Percentiles rank a stretch among this genome's conserved stretches.
Conservation (phyloP, 1,140 invertebrate genomes). For the Lordiphosa clarofinis region DNA sequence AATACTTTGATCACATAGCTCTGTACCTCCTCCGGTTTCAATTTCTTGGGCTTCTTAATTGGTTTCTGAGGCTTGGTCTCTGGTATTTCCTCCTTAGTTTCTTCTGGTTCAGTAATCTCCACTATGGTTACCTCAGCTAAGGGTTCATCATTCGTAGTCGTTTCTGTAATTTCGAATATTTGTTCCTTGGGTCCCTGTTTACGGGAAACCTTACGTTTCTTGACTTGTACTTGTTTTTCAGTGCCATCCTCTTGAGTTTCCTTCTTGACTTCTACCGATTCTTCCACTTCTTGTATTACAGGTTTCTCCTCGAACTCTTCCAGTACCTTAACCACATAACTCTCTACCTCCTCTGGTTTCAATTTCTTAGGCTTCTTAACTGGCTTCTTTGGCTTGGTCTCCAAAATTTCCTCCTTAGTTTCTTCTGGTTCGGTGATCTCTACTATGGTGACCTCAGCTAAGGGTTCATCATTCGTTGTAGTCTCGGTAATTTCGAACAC, state of each 20-base stretch:
- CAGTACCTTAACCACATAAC: slow-evolving; percentile 27
- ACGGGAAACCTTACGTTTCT: slow-evolving; percentile 44
- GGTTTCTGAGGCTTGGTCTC: slow-evolving; percentile 11
- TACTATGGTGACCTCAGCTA: slow-evolving; percentile 45
- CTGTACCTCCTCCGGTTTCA: slow-evolving; percentile 46
- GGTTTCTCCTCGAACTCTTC: slow-evolving; percentile 2
- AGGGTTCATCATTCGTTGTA: slow-evolving; percentile 56
- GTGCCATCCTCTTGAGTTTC: slow-evolving; percentile 26
- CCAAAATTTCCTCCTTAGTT: slow-evolving; percentile 8
- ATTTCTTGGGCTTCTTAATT: slow-evolving; percentile 49
- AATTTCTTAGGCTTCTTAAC: slow-evolving; percentile 54
- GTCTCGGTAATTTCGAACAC: slow-evolving; percentile 72
- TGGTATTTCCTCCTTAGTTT: no score
- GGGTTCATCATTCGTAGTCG: slow-evolving; percentile 60
- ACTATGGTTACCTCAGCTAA: slow-evolving; percentile 43
- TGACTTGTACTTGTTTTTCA: slow-evolving; percentile 38
- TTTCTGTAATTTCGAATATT: slow-evolving; percentile 70
- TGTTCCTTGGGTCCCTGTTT: slow-evolving; percentile 62
- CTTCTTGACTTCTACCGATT: slow-evolving; percentile 31
- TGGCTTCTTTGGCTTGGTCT: slow-evolving; percentile 9
- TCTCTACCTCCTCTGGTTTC: slow-evolving; percentile 42
- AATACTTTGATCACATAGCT: slow-evolving; percentile 30
- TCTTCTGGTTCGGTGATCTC: slow-evolving; percentile 44
- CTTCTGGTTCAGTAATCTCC: slow-evolving; percentile 40
- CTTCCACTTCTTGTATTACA: slow-evolving; percentile 40